phyloP scores from a whole-genome alignment of 1,140 invertebrate species.

The Caenorhabditis tropicalis region DNA sequence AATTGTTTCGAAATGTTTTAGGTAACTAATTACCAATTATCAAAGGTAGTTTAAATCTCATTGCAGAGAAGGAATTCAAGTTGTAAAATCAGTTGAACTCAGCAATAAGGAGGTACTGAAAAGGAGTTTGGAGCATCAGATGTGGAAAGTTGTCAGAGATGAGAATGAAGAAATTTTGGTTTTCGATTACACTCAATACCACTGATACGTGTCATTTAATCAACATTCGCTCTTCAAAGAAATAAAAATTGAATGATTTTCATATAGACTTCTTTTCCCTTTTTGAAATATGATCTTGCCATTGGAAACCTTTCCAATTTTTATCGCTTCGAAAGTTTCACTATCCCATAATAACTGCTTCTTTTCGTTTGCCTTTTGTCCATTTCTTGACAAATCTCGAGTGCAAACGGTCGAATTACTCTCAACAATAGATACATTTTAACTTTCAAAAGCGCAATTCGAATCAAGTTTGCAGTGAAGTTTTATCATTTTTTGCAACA shows the following conservation, averaged over 20 bases:
- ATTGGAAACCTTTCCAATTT: too few relatives aligned
- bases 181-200: constrained; percentile 1
- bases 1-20: constrained; percentile 24
- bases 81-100: neutral
- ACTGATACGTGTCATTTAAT: too few relatives aligned
- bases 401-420: neutral
- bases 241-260: too few relatives aligned
- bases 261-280: neutral
- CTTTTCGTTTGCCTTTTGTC: neutral
- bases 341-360: too few relatives aligned
- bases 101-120: neutral
- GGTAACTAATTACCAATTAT: neutral
- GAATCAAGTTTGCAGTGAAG: neutral
- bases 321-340: too few relatives aligned
- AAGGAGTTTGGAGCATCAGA: neutral
- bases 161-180: neutral
- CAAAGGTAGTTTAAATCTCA: too few relatives aligned
- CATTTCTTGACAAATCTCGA: neutral
- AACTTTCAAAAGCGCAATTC: neutral
- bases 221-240: too few relatives aligned
- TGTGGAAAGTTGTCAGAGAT: neutral
- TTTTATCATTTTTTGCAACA: constrained; percentile 5
- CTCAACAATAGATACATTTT: neutral
- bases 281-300: too few relatives aligned
- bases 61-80: constrained; percentile 17